These are phyloP conservation scores for Aix galericulata DNA, from an alignment of 2,113 vertebrate species.

Conservation along the genomic window DNA sequence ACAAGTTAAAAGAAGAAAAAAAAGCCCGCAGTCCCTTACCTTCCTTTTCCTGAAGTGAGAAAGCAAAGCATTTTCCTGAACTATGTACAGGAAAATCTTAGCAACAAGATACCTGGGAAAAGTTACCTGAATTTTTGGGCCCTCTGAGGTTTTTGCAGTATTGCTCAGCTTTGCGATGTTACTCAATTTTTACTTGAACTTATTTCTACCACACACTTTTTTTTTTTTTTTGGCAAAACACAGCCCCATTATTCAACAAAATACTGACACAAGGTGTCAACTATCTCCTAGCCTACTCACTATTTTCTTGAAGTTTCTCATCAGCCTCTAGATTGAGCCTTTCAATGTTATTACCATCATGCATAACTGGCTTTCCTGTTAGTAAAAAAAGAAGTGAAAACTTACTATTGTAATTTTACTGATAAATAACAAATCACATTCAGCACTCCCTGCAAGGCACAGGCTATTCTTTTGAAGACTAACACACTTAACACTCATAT, in stretches of 20 bases:
- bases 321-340: background rate
- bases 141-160: background rate
- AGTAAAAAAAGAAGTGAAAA: background rate
- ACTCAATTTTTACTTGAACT: background rate
- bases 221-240: fast-evolving
- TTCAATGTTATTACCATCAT: background rate
- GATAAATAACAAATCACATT: background rate
- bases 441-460: background rate
- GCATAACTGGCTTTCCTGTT: background rate
- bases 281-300: background rate
- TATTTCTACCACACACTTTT: background rate
- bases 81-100: background rate
- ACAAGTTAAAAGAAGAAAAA: background rate
- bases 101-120: background rate
- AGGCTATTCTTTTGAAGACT: background rate
- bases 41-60: background rate
- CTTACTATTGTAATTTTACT: background rate
- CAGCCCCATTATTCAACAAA: background rate
- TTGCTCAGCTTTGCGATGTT: background rate
- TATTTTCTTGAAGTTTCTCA: background rate
- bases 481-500: background rate
- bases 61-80: background rate
- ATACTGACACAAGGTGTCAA: background rate
- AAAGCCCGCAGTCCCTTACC: background rate
- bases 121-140: background rate